Conservation (phyloP, 2,888 invertebrate species). For the Pterostichus niger region DNA sequence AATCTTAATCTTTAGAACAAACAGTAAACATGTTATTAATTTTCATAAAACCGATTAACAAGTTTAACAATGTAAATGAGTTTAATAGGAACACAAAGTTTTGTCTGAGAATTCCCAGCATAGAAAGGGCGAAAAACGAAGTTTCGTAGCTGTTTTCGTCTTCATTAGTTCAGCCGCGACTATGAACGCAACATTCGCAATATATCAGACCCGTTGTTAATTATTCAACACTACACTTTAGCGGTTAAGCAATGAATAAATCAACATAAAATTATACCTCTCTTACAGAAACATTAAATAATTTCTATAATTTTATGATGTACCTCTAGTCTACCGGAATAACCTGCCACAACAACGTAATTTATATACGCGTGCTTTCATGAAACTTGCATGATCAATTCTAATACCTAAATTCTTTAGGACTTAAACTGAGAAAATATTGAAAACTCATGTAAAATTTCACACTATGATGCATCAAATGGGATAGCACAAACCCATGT, state of each 20-base stretch:
- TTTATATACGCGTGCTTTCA: no score
- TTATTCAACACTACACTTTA: conserved; percentile 26
- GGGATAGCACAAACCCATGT: no score
- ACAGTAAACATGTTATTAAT: conserved; percentile 40
- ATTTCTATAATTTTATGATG: conserved; percentile 3
- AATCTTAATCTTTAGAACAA: background rate
- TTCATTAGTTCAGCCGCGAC: conserved; percentile 19
- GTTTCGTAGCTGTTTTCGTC: conserved; percentile 19
- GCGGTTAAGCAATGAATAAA: conserved; percentile 32
- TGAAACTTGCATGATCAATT: no score
- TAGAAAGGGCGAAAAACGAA: background rate
- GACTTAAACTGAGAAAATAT: no score
- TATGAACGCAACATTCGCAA: conserved; percentile 22
- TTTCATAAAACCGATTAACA: conserved; percentile 40
- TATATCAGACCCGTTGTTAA: conserved; percentile 33
- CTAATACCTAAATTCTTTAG: no score
- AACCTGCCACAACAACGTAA: no score
- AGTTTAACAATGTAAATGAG: conserved; percentile 6
- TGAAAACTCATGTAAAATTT: no score
- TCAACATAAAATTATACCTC: conserved; percentile 26
- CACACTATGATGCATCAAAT: no score
- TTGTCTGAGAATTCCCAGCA: background rate
- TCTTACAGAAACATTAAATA: conserved; percentile 35
- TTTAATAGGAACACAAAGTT: background rate
- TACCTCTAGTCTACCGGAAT: background rate